phyloP scores from a whole-genome alignment of 2,888 invertebrate genomes.

The Lasioglossum zephyrum region DNA sequence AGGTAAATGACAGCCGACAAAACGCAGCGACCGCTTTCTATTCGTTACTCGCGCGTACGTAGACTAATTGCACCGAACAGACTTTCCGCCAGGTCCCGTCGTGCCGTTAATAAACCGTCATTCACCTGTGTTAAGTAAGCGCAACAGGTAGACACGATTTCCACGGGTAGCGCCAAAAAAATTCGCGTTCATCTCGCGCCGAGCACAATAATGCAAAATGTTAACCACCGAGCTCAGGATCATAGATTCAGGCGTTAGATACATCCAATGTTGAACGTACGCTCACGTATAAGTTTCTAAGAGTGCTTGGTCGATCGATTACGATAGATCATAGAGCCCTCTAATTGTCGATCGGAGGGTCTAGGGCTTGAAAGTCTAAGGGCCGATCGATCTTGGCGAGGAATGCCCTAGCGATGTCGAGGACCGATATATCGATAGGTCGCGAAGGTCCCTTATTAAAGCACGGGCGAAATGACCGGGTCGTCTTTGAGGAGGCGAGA shows the following conservation, averaged over 20 bases:
- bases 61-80: not conserved
- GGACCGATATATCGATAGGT: slow-evolving; percentile 46
- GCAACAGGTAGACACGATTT: not conserved
- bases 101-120: not conserved
- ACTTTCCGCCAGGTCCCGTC: not conserved
- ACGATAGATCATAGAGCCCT: slow-evolving; percentile 42
- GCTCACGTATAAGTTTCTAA: not conserved
- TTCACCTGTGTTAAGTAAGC: not conserved
- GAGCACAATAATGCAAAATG: not conserved
- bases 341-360: slow-evolving; percentile 46
- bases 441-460: slow-evolving; percentile 64
- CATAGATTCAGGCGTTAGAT: not conserved
- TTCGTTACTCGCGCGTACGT: not conserved
- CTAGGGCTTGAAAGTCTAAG: not conserved
- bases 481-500: slow-evolving; percentile 60
- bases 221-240: not conserved
- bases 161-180: not conserved
- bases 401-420: slow-evolving; percentile 27
- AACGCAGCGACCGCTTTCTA: not conserved
- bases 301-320: slow-evolving; percentile 6
- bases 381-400: slow-evolving; percentile 16
- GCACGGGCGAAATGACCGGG: slow-evolving; percentile 61
- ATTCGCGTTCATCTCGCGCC: not conserved
- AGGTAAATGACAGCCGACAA: not conserved
- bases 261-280: too few species aligned